A percentile compares a stretch with the other conserved stretches of the same genome.
phyloP scores from a whole-genome alignment of 2,797 vertebrate genomes.

The Phalloptychus januarius region DNA sequence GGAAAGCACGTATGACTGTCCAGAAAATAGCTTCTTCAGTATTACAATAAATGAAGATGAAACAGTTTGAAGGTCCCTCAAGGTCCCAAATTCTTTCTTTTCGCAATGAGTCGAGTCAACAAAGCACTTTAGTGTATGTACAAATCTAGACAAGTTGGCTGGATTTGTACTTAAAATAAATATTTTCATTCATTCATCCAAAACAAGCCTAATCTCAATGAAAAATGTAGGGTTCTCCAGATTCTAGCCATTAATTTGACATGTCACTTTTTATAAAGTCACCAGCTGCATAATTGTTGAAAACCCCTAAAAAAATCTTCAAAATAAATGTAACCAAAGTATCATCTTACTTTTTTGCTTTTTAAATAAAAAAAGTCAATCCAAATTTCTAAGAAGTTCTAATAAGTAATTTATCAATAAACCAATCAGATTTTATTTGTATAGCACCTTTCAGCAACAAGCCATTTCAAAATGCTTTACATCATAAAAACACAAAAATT shows the following conservation, averaged over 20 bases:
- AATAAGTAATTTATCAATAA: not conserved
- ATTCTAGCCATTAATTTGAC: not conserved
- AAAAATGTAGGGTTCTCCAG: not conserved
- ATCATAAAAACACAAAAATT: no score
- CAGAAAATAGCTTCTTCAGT: not conserved
- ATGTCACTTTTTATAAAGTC: not conserved
- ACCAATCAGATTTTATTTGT: no score
- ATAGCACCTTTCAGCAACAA: no score
- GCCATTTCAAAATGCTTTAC: no score
- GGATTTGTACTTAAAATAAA: not conserved
- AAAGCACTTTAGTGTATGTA: not conserved
- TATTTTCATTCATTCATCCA: not conserved
- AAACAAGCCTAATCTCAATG: not conserved
- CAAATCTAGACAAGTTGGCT: not conserved
- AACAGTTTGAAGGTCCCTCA: no score
- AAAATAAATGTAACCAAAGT: not conserved
- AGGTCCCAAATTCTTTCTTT: not conserved
- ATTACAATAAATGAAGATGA: not conserved
- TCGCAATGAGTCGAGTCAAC: not conserved
- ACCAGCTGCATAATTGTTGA: not conserved
- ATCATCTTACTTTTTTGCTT: not conserved
- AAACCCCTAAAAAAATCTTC: not conserved
- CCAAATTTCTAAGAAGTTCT: not conserved
- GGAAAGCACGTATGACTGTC: not conserved
- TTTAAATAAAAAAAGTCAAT: not conserved